phyloP scores from a whole-genome alignment of 2,888 invertebrate species.

The Seira ritae region DNA sequence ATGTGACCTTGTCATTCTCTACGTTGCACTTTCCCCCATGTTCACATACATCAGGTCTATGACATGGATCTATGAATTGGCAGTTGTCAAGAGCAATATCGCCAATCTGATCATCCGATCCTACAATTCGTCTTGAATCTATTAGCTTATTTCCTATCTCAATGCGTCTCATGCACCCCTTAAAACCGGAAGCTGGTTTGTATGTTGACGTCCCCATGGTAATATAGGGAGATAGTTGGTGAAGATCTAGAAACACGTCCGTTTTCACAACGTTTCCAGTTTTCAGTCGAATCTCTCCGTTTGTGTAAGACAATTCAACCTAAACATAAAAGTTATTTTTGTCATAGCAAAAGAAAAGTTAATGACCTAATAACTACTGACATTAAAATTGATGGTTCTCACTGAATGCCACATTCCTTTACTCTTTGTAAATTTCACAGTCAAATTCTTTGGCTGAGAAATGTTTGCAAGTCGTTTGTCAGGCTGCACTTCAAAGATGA shows the following conservation, averaged over 20 bases:
- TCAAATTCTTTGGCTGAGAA: conserved; percentile 80
- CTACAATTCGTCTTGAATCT: conserved; percentile 88
- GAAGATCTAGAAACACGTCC: conserved; percentile 57
- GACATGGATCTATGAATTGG: conserved; percentile 78
- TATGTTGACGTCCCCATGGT: conserved; percentile 67
- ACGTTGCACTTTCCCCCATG: conserved; percentile 94
- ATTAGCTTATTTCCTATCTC: conserved; percentile 87
- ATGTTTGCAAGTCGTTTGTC: conserved; percentile 76
- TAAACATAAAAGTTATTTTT: conserved; percentile 63
- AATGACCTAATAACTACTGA: background rate
- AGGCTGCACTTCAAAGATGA: conserved; percentile 87
- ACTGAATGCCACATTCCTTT: conserved; percentile 88
- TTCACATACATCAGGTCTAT: conserved; percentile 86
- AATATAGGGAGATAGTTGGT: conserved; percentile 65
- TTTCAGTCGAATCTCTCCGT: conserved; percentile 84
- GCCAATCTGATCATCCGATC: conserved; percentile 89
- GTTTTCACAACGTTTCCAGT: conserved; percentile 80
- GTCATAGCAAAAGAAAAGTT: conserved; percentile 9
- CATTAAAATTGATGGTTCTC: conserved; percentile 35
- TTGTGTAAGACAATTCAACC: conserved; percentile 85
- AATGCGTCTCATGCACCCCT: conserved; percentile 94
- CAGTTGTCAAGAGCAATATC: conserved; percentile 94
- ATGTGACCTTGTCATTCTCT: conserved; percentile 89
- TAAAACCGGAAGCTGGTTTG: conserved; percentile 80
- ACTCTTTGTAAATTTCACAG: conserved; percentile 80